A percentile compares a stretch with the other conserved stretches of the same genome.
These are phyloP conservation scores for Coptodon rendalli DNA, from an alignment of 2,113 vertebrate species.

Conservation along the genomic window DNA sequence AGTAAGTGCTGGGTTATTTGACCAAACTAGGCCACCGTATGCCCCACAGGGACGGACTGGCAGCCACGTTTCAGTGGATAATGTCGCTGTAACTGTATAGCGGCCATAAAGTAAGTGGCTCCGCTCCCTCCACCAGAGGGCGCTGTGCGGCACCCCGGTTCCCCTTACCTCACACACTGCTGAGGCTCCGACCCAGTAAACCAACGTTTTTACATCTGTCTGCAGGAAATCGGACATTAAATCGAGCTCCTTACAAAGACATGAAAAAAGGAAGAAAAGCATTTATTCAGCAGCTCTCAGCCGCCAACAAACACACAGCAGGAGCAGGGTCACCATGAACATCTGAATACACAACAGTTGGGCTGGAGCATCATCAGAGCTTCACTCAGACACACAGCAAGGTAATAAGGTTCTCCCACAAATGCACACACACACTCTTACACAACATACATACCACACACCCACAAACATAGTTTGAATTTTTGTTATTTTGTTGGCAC, in stretches of 20 bases:
- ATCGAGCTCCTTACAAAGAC: neutral
- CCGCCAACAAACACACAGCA: constrained; percentile 28
- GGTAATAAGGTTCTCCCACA: neutral
- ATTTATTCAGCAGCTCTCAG: constrained; percentile 65
- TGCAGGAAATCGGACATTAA: neutral
- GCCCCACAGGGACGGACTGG: neutral
- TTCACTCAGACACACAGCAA: constrained; percentile 6
- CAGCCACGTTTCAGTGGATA: constrained; percentile 3
- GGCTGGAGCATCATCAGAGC: constrained; percentile 4
- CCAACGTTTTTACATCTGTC: neutral
- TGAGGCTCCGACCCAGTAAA: neutral
- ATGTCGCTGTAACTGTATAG: neutral
- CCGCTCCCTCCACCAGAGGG: neutral
- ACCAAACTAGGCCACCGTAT: constrained; percentile 5
- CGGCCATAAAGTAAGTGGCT: neutral
- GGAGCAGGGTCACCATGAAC: neutral
- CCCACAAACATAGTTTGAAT: neutral
- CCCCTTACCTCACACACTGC: neutral
- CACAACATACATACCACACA: constrained; percentile 4
- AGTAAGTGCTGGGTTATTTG: neutral
- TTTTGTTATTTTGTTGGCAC: constrained; percentile 44
- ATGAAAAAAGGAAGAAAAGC: constrained; percentile 37
- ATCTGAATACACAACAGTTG: constrained; percentile 29
- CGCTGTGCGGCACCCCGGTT: neutral
- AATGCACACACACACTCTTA: neutral